Evolutionary conservation across 2,888 invertebrate species (phyloP), one percentile per base, ranked within the genome.

Genomic region (Cremastobaeus sp.): DNA sequence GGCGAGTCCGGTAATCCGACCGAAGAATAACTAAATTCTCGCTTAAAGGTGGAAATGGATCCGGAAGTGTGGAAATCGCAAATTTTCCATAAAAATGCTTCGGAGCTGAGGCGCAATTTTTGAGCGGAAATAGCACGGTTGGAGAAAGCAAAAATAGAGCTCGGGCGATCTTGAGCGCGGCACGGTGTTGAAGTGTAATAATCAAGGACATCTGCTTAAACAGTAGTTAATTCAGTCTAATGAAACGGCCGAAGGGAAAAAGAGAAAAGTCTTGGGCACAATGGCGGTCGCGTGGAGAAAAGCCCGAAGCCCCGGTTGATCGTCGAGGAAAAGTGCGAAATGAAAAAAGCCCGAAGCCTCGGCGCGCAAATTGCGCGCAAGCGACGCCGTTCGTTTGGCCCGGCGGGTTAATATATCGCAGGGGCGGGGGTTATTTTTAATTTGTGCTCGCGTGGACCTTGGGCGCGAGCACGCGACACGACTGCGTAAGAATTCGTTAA

Each of bases 401-500:
- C 75, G 74, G n/a, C n/a, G n/a, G 81, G 82, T 84, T 84, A 84
- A 84, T 84, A 83, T 84, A 82, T 85, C 84, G 84, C 82, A 78
- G 81, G 79, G n/a, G 76, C 81, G 79, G 79, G 83, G 84, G 85
- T 84, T 85, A 84, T 85, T 85, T 84, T 85, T 84, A 84, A 85
- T 84, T 84, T 82, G 39, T 32, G 60, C 37, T 77, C 81, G 52
- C 64, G 65, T 52, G 66, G 62, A 35, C 59, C 71, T 64, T 54
- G 69, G 60, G 57, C 39, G 74, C 72, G 73, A 78, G 79, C 77
- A 80, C 77, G 79, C 80, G 77, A 79, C 79, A 79, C 79, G 75
- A 79, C 81, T 83, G 81, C 83, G 82, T 84, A 84, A 83, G 83
- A 85, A 84, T 84, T 85, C 83, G 83, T 84, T 85, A 85, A 85